Percentiles rank a stretch among this genome's conserved stretches.
These are phyloP conservation scores for Dasysyrphus albostriatus DNA, from an alignment of 2,888 invertebrate species.

Conservation along the genomic window DNA sequence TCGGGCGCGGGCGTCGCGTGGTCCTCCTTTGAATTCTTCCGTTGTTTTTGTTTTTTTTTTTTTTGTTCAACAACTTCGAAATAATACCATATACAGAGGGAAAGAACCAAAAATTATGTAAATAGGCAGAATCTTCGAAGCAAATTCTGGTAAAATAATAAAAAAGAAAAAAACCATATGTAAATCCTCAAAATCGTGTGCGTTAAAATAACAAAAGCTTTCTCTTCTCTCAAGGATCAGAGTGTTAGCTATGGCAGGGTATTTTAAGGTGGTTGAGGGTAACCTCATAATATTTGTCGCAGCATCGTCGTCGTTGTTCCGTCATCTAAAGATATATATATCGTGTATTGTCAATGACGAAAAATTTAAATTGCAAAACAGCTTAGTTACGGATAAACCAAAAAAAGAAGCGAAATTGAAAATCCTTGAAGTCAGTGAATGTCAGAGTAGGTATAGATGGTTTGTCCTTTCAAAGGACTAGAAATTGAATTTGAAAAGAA, in stretches of 20 bases:
- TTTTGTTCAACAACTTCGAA: neutral
- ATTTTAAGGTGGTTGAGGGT: slow-evolving; percentile 22
- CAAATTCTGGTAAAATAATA: slow-evolving; percentile 55
- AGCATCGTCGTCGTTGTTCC: slow-evolving; percentile 29
- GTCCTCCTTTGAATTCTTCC: neutral
- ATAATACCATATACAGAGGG: neutral
- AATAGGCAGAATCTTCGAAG: slow-evolving; percentile 36
- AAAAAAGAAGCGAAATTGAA: slow-evolving; percentile 29
- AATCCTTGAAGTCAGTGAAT: slow-evolving; percentile 45
- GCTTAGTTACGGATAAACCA: slow-evolving; percentile 24
- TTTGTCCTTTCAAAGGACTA: slow-evolving; percentile 29
- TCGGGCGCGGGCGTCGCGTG: slow-evolving; percentile 9
- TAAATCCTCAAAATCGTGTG: slow-evolving; percentile 30
- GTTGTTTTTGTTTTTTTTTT: neutral
- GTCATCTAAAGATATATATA: neutral
- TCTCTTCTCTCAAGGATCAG: neutral
- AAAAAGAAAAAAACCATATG: slow-evolving; percentile 40
- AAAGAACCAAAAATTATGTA: slow-evolving; percentile 39
- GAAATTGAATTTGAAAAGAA: slow-evolving; percentile 41
- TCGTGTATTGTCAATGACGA: neutral
- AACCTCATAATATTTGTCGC: slow-evolving; percentile 49
- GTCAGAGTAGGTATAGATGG: slow-evolving; percentile 51
- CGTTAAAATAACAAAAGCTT: slow-evolving; percentile 36
- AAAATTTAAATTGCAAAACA: slow-evolving; percentile 61
- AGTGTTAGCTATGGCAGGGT: slow-evolving; percentile 10